These are phyloP conservation scores for Gymnarchus niloticus DNA, from an alignment of 2,113 vertebrate genomes.

Conservation along the genomic window DNA sequence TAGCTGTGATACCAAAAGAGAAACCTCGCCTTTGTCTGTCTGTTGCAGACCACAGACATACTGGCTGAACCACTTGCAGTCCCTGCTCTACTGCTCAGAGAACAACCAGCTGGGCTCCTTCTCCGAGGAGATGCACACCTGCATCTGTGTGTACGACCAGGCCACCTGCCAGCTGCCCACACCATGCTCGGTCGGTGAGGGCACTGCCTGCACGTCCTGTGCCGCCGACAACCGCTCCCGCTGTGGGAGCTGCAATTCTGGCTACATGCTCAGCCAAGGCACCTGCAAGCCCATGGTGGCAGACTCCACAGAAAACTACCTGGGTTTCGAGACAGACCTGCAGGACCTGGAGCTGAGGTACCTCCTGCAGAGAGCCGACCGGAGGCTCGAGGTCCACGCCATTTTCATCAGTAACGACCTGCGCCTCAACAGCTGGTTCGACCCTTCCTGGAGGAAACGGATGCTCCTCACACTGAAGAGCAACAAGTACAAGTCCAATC, in stretches of 20 bases:
- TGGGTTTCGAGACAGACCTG: conserved; percentile 91
- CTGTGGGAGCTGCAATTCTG: conserved; percentile 82
- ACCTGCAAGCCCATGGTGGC: conserved; percentile 86
- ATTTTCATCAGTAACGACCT: conserved; percentile 98
- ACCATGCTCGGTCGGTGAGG: conserved; percentile 79
- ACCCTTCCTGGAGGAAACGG: conserved; percentile 90
- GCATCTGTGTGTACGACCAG: conserved; percentile 83
- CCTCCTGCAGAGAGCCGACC: conserved; percentile 81
- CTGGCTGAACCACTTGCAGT: conserved; percentile 89
- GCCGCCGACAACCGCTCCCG: conserved; percentile 86
- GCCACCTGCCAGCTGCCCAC: conserved; percentile 72
- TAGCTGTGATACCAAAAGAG: background rate
- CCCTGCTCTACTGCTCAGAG: conserved; percentile 90
- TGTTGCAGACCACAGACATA: conserved; percentile 74
- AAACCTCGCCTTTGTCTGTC: conserved; percentile 5
- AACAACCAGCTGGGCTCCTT: conserved; percentile 89
- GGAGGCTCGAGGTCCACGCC: conserved; percentile 87
- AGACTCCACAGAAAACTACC: conserved; percentile 89
- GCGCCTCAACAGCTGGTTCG: conserved; percentile 97
- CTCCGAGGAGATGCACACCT: conserved; percentile 84
- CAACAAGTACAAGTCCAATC: conserved; percentile 95
- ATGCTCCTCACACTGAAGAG: conserved; percentile 96
- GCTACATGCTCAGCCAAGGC: conserved; percentile 82
- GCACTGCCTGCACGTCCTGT: conserved; percentile 69
- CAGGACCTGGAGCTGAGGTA: conserved; percentile 91